These are phyloP conservation scores for Aphaenogaster rudis DNA, from an alignment of 1,140 invertebrate genomes.

Conservation along the genomic window DNA sequence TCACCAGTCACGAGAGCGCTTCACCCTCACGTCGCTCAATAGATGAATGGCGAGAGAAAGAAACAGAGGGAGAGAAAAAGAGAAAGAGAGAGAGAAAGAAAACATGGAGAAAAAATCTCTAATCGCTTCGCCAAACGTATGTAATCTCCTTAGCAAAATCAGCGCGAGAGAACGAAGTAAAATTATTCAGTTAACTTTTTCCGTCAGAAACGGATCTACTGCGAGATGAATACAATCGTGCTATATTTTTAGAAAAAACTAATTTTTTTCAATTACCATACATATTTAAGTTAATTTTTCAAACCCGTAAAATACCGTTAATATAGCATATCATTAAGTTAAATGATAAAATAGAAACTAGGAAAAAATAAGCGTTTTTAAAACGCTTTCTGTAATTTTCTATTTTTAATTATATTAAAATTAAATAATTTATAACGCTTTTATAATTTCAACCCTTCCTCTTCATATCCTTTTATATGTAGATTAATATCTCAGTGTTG, in stretches of 20 bases:
- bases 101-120: background rate
- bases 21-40: conserved; percentile 28
- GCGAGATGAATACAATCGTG: conserved; percentile 7
- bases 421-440: background rate
- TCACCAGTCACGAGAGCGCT: conserved; percentile 32
- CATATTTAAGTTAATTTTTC: background rate
- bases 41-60: conserved; percentile 13
- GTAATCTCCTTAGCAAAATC: conserved; percentile 34
- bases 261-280: background rate
- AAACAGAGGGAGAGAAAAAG: background rate
- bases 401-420: background rate
- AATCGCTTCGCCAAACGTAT: conserved; percentile 18
- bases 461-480: background rate
- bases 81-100: background rate
- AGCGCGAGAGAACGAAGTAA: conserved; percentile 2
- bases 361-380: background rate
- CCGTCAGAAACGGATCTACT: background rate
- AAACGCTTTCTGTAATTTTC: background rate
- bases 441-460: background rate
- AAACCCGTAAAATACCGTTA: background rate
- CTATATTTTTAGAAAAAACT: background rate
- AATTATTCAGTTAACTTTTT: conserved; percentile 31
- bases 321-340: background rate
- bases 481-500: background rate
- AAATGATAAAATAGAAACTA: background rate